phyloP scores from a whole-genome alignment of 1,140 invertebrate genomes.

The Pantala flavescens region DNA sequence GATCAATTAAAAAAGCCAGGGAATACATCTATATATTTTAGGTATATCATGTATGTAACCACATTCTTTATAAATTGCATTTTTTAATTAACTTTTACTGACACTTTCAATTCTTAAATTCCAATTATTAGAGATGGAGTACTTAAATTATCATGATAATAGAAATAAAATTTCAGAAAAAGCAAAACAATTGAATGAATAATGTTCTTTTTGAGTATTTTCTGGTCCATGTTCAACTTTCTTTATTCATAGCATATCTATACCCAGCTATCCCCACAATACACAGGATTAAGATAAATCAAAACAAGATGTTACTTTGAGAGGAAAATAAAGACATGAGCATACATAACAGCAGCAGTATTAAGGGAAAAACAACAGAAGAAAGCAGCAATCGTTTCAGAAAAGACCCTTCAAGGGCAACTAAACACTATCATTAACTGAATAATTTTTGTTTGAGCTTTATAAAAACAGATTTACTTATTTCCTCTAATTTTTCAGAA shows the following conservation, averaged over 20 bases:
- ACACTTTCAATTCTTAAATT: background rate
- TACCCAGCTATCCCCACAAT: too few species aligned
- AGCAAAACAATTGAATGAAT: background rate
- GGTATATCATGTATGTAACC: background rate
- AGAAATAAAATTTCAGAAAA: background rate
- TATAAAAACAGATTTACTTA: conserved; percentile 1
- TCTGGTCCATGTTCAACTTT: conserved; percentile 9
- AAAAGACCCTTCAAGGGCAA: conserved; percentile 53
- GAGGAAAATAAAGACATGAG: conserved; percentile 23
- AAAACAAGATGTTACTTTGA: background rate
- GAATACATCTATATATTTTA: background rate
- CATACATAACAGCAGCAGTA: conserved; percentile 23
- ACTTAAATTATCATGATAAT: background rate
- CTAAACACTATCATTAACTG: conserved; percentile 24
- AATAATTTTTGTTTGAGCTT: background rate
- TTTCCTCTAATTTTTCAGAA: background rate
- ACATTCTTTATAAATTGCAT: background rate
- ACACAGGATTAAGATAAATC: background rate
- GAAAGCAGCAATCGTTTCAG: conserved; percentile 41
- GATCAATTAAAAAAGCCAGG: background rate
- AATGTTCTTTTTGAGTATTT: background rate
- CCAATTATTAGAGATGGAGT: background rate
- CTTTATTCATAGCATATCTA: too few species aligned
- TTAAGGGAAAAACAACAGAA: conserved; percentile 20
- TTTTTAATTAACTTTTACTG: background rate